phyloP scores from a whole-genome alignment of 2,888 invertebrate genomes.

The Stenchaetothrips biformis region DNA sequence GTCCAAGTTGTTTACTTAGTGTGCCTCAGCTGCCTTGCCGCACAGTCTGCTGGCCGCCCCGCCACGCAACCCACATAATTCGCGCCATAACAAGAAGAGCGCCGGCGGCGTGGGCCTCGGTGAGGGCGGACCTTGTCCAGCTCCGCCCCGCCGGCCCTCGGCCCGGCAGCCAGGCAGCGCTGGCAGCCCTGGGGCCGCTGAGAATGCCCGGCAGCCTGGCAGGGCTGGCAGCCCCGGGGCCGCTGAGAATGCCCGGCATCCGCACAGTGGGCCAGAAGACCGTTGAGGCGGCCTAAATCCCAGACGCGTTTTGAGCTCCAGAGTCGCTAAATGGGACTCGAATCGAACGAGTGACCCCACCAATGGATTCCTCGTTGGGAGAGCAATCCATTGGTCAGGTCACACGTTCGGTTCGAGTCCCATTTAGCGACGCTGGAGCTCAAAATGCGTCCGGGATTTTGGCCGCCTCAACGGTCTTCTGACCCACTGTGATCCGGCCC shows the following conservation, averaged over 20 bases:
- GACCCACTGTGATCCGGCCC: too few relatives aligned
- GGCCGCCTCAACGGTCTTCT: too few relatives aligned
- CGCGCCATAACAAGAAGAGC: slow-evolving; percentile 20
- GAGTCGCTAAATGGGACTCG: too few relatives aligned
- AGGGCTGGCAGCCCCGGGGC: background rate
- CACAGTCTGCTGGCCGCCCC: slow-evolving; percentile 11
- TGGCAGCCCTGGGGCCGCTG: background rate
- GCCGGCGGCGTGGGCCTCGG: background rate
- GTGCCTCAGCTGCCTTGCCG: background rate
- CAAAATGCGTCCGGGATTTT: too few relatives aligned
- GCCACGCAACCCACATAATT: background rate
- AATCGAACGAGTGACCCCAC: too few relatives aligned
- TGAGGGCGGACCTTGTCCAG: background rate
- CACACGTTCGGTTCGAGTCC: too few relatives aligned
- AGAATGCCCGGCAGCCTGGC: background rate
- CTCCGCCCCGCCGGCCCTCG: background rate
- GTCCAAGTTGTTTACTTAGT: background rate
- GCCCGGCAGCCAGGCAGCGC: background rate
- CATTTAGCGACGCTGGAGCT: too few relatives aligned
- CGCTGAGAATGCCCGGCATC: background rate
- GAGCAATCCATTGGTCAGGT: too few relatives aligned
- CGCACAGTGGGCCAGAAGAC: background rate
- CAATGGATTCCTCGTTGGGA: too few relatives aligned
- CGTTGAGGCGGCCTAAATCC: too few relatives aligned
- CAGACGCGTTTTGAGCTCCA: too few relatives aligned